Evolutionary conservation across 2,888 invertebrate species (phyloP).

Genomic region (Sesamia inferens): DNA sequence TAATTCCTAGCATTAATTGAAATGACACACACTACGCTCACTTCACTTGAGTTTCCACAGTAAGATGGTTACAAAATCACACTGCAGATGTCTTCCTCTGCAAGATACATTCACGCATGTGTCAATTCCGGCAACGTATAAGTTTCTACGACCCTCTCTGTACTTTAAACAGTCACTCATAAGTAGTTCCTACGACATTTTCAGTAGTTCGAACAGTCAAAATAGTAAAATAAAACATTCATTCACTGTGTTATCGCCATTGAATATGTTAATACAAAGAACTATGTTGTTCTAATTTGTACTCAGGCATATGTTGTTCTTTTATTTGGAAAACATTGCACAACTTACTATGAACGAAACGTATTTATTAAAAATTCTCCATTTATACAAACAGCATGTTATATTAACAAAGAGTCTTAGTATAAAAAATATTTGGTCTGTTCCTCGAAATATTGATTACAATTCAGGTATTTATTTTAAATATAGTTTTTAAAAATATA

Average conservation of each 20-base stretch:
- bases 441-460: constrained; percentile 16
- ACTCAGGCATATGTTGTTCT: background rate
- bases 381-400: constrained; percentile 7
- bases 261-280: constrained; percentile 10
- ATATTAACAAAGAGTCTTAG: background rate
- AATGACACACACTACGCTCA: too few relatives aligned
- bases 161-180: too few relatives aligned
- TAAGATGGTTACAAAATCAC: too few relatives aligned
- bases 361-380: too few relatives aligned
- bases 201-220: too few relatives aligned
- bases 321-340: constrained; percentile 2
- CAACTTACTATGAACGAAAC: constrained; percentile 7
- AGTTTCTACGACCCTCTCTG: too few relatives aligned
- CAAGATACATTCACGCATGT: too few relatives aligned
- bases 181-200: too few relatives aligned
- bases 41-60: too few relatives aligned
- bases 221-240: background rate
- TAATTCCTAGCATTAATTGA: too few relatives aligned
- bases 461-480: background rate
- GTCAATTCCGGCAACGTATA: too few relatives aligned
- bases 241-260: constrained; percentile 9
- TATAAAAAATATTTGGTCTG: constrained; percentile 1
- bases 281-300: constrained; percentile 4
- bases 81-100: too few relatives aligned
- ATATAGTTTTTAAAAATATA: background rate